Base-by-base conservation (phyloP, 2,113 vertebrate genomes). In the Hymenochirus boettgeri region DNA sequence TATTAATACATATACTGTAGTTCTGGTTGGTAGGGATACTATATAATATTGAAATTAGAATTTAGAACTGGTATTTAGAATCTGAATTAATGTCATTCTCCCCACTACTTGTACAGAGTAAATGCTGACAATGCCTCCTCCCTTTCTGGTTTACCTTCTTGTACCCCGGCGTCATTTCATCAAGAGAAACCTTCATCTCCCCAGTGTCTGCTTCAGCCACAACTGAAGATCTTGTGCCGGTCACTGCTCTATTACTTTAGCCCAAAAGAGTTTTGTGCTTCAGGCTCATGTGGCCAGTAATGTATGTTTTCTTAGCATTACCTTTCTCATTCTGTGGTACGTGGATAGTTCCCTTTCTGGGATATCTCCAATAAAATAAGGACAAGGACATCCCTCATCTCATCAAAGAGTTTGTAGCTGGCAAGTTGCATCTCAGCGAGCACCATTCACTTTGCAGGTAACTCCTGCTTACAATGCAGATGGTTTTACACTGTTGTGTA, bases 391-490 rank as follows among this genome's bases (percentile, higher is more conserved):
- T 95, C 92, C 0, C 81, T 72, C 60, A 90, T 84, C 66, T 95
- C 90, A 0, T 91, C 83, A 0, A 95, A 91, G 60, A 95, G 89
- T 53, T 90, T 78, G 42, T 92, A 91, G 75, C 88, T 96, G 59
- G 92, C 91, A 51, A 94, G 60, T 71, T 96, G 91, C 25, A 95
- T 90, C 77, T 97, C 91, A 93, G 66, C 0, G 82, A 86, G 58
- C 91, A 95, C 92, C 92, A 90, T 61, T 88, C 88, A 0, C 92
- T 94, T 37, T 18, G 76, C 18, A 93, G 80, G 64, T 91, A 95
- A 35, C 78, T 80, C 3, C 82, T 84, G 77, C 89, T 95, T 24
- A 96, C 80, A 29, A 94, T 79, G 8, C 91, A 94, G 25, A 94
- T 76, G 0, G 91, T 96, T 72, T 90, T 93, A 2, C 85, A 79